These are phyloP conservation scores for Catocala fraxini DNA, from an alignment of 2,888 invertebrate species.

Conservation along the genomic window DNA sequence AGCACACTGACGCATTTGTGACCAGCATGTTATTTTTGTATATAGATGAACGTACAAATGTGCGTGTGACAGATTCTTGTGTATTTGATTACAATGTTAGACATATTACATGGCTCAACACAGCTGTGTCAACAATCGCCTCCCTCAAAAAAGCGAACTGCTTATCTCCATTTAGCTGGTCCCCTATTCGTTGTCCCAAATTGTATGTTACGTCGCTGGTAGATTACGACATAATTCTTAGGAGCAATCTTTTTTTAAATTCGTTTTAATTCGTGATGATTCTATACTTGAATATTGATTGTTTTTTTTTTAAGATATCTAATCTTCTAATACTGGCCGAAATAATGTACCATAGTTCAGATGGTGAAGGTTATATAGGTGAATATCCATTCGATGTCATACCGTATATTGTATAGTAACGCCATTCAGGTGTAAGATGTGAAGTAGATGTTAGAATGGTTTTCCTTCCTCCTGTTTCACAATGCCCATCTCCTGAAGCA, in stretches of 20 bases:
- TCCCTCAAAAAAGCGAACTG: slow-evolving; percentile 5
- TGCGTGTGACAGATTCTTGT: too few relatives aligned
- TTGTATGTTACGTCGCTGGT: background rate
- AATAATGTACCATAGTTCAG: too few relatives aligned
- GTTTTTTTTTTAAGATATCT: too few relatives aligned
- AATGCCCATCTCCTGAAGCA: slow-evolving; percentile 92
- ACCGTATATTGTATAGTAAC: slow-evolving; percentile 6
- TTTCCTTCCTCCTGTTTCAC: slow-evolving; percentile 89
- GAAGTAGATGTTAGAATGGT: slow-evolving; percentile 57
- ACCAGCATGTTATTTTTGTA: too few relatives aligned
- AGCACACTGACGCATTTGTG: background rate
- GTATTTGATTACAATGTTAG: background rate
- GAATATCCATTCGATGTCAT: background rate
- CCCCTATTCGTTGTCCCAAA: slow-evolving; percentile 11
- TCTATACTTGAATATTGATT: too few relatives aligned
- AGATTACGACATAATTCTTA: background rate
- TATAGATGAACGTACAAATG: too few relatives aligned
- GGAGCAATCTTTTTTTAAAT: too few relatives aligned
- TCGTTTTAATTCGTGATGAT: too few relatives aligned
- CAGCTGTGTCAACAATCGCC: slow-evolving; percentile 6
- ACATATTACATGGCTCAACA: background rate
- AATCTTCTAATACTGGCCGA: too few relatives aligned
- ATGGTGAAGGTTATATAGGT: too few relatives aligned
- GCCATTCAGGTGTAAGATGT: slow-evolving; percentile 9
- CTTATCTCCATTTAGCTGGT: background rate